These are phyloP conservation scores for Parochlus steinenii DNA, from an alignment of 2,888 invertebrate genomes.

Conservation along the genomic window DNA sequence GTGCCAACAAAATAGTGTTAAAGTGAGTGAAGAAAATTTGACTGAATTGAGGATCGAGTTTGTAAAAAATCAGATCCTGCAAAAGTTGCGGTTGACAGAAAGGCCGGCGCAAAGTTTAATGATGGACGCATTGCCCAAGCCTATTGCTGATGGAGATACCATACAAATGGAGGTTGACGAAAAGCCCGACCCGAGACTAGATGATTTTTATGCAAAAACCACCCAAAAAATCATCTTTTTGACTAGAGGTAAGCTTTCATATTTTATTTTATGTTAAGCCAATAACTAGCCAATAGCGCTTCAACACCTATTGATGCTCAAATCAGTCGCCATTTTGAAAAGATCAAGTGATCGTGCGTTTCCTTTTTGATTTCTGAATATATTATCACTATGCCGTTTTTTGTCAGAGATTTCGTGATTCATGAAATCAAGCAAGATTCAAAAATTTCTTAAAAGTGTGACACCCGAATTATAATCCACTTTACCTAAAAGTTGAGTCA, in stretches of 20 bases:
- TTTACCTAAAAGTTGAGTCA: no score
- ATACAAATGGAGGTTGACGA: slow-evolving; percentile 33
- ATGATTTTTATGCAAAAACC: slow-evolving; percentile 70
- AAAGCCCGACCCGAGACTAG: slow-evolving; percentile 39
- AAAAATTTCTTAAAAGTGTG: no score
- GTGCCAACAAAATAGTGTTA: slow-evolving; percentile 16
- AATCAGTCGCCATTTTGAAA: no score
- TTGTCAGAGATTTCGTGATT: not conserved
- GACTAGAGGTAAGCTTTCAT: slow-evolving; percentile 44
- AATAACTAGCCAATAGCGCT: no score
- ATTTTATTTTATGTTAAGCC: not conserved
- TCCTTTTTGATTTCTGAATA: not conserved
- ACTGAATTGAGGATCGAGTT: slow-evolving; percentile 59
- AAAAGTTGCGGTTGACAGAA: slow-evolving; percentile 58
- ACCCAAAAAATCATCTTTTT: slow-evolving; percentile 72
- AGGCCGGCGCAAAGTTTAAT: slow-evolving; percentile 34
- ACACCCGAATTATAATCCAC: no score
- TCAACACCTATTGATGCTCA: no score
- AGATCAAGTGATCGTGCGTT: no score
- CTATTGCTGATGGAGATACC: slow-evolving; percentile 56
- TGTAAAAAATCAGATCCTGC: slow-evolving; percentile 69
- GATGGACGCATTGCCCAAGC: slow-evolving; percentile 47
- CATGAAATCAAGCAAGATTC: not conserved
- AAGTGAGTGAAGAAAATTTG: slow-evolving; percentile 38
- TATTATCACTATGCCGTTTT: not conserved